phyloP scores from a whole-genome alignment of 2,113 vertebrate genomes.

The Thymallus thymallus region DNA sequence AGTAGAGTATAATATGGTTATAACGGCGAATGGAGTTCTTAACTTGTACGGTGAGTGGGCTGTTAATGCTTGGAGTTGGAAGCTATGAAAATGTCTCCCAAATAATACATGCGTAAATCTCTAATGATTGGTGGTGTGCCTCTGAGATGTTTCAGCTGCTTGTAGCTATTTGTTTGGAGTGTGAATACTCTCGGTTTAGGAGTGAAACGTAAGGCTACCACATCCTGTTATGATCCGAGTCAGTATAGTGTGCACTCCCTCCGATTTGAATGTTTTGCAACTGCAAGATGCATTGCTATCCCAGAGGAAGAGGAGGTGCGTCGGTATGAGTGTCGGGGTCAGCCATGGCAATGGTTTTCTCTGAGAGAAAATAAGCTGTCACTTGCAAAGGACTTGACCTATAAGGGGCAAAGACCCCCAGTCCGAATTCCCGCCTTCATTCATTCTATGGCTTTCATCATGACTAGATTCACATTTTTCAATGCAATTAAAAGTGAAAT shows the following conservation, averaged over 20 bases:
- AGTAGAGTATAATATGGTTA: conserved; percentile 6
- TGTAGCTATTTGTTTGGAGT: conserved; percentile 42
- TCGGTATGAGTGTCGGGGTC: conserved; percentile 56
- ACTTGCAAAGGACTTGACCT: conserved; percentile 61
- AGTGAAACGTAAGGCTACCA: conserved; percentile 65
- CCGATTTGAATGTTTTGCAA: conserved; percentile 37
- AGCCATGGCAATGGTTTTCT: conserved; percentile 59
- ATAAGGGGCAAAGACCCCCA: conserved; percentile 26
- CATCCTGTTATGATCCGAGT: conserved; percentile 75
- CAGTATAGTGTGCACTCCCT: conserved; percentile 29
- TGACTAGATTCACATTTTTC: conserved; percentile 1
- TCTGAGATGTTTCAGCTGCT: background rate
- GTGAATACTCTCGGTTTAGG: conserved; percentile 61
- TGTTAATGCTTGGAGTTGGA: background rate
- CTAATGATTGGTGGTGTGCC: conserved; percentile 2
- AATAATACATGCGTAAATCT: conserved; percentile 11
- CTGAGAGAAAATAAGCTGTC: conserved; percentile 69
- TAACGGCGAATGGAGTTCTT: conserved; percentile 33
- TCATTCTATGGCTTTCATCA: conserved; percentile 13
- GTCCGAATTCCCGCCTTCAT: conserved; percentile 30
- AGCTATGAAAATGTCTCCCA: background rate
- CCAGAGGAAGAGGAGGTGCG: conserved; percentile 57
- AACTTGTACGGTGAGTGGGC: conserved; percentile 61
- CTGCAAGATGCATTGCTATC: conserved; percentile 47
- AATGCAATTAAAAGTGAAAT: background rate